phyloP scores from a whole-genome alignment of 2,113 vertebrate species.

The Apistogramma diplotaenia region DNA sequence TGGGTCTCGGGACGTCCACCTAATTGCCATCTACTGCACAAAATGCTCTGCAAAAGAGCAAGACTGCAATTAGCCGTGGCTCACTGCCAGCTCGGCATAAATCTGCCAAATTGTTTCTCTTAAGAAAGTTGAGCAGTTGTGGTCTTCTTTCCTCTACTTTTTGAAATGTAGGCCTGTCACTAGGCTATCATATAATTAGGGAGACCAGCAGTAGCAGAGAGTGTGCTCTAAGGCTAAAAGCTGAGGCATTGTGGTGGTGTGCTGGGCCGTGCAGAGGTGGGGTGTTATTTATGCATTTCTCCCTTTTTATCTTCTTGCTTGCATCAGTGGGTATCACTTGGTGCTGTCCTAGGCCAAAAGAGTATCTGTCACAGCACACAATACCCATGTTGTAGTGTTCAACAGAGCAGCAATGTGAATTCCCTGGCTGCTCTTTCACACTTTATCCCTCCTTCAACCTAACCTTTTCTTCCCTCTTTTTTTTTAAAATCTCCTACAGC shows the following conservation, averaged over 20 bases:
- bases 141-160: slow-evolving; percentile 52
- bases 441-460: background rate
- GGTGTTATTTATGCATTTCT: slow-evolving; percentile 41
- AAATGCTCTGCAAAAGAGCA: slow-evolving; percentile 65
- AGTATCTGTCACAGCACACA: slow-evolving; percentile 8
- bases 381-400: slow-evolving; percentile 4
- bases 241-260: slow-evolving; percentile 46
- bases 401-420: slow-evolving; percentile 44
- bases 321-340: slow-evolving; percentile 4
- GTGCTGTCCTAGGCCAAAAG: slow-evolving; percentile 5
- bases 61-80: slow-evolving; percentile 75
- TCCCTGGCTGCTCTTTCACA: background rate
- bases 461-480: background rate
- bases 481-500: slow-evolving; percentile 62
- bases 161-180: slow-evolving; percentile 66
- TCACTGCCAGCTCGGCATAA: slow-evolving; percentile 59
- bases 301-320: slow-evolving; percentile 19
- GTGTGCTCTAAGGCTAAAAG: slow-evolving; percentile 41
- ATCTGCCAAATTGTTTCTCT: slow-evolving; percentile 69
- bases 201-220: slow-evolving; percentile 50
- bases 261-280: slow-evolving; percentile 36
- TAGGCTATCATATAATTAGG: slow-evolving; percentile 65
- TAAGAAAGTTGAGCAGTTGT: slow-evolving; percentile 64
- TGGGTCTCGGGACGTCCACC: slow-evolving; percentile 62
- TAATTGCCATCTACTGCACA: slow-evolving; percentile 73